phyloP scores from a whole-genome alignment of 2,113 vertebrate species.

The Epinephelus moara region DNA sequence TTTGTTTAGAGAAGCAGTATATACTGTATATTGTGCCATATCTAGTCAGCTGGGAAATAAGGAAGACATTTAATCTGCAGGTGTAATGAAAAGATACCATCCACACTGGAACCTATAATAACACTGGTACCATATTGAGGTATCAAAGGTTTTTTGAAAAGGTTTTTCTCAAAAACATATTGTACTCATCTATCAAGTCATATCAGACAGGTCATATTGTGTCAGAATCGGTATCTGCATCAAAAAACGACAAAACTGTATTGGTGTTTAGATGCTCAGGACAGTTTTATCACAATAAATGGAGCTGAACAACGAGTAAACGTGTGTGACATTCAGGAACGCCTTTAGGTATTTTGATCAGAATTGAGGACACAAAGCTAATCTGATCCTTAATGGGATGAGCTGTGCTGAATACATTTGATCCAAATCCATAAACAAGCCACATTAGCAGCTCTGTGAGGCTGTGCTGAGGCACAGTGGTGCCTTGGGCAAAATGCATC shows the following conservation, averaged over 20 bases:
- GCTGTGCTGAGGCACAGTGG: not conserved
- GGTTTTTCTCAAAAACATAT: not conserved
- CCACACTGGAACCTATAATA: not conserved
- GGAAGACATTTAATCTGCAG: slow-evolving; percentile 5
- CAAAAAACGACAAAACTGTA: not conserved
- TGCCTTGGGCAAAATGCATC: not conserved
- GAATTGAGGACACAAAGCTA: not conserved
- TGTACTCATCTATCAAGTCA: not conserved
- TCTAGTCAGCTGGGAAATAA: slow-evolving; percentile 47
- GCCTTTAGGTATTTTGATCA: not conserved
- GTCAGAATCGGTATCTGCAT: not conserved
- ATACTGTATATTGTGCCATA: not conserved
- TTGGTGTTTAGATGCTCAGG: not conserved
- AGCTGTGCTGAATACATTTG: not conserved
- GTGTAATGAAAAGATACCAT: not conserved
- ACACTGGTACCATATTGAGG: not conserved
- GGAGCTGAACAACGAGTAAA: not conserved
- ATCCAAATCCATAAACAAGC: not conserved
- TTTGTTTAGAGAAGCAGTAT: not conserved
- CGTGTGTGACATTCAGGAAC: not conserved
- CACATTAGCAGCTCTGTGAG: not conserved
- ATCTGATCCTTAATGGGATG: not conserved
- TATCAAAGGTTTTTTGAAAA: not conserved
- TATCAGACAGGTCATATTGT: not conserved
- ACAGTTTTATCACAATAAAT: not conserved